These are phyloP conservation scores for Eupithecia subfuscata DNA, from an alignment of 2,888 invertebrate species.

Conservation along the genomic window DNA sequence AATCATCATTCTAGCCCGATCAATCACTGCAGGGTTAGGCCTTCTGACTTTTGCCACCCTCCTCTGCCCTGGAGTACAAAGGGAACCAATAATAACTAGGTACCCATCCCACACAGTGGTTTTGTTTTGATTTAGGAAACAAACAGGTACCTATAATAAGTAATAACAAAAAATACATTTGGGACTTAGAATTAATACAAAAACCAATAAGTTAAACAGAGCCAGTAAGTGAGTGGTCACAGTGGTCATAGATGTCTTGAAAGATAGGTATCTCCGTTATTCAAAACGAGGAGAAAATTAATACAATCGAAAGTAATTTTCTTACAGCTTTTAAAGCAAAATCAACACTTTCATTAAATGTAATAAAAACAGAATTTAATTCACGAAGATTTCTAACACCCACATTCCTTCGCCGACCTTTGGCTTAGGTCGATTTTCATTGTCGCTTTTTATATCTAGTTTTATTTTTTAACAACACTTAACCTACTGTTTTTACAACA, in stretches of 20 bases:
- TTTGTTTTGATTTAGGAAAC: no score
- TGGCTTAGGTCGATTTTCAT: slow-evolving; percentile 36
- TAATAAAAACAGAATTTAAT: slow-evolving; percentile 16
- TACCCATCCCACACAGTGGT: no score
- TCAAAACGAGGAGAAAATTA: background rate
- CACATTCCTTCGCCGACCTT: slow-evolving; percentile 55
- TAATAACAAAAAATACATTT: no score
- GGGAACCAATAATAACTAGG: background rate
- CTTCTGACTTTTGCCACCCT: no score
- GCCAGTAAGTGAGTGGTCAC: no score
- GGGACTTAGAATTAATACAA: no score
- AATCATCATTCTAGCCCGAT: background rate
- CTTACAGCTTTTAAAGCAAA: background rate
- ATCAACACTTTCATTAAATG: background rate
- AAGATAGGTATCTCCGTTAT: background rate
- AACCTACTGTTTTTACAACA: background rate
- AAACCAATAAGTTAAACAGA: no score
- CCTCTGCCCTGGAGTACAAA: background rate
- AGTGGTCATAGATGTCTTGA: background rate
- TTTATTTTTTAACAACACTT: background rate
- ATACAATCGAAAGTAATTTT: background rate
- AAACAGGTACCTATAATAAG: no score
- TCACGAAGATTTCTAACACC: slow-evolving; percentile 47
- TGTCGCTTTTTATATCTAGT: slow-evolving; percentile 9
- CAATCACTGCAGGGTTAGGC: background rate